Base-by-base conservation (phyloP, 1,140 invertebrate genomes). In the Neodiprion lecontei region DNA sequence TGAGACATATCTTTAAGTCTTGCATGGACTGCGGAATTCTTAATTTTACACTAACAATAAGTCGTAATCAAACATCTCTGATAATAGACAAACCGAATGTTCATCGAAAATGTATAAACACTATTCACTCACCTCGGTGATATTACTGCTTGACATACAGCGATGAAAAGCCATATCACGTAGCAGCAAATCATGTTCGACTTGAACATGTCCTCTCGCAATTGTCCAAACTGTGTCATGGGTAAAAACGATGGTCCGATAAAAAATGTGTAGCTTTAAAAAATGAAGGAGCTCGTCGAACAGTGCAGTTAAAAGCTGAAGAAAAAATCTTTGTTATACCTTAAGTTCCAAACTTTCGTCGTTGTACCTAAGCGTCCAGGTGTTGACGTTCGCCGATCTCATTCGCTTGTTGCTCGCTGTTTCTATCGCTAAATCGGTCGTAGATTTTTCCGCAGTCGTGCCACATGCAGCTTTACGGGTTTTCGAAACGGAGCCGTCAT, bases 151-250 rank as follows among this genome's bases (percentile, higher is more conserved):
- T 97, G 95, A 74, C 94, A 94, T 48, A 93, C 88, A 14, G 95
- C 93, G 48, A 98, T 96, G 83, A 97, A 96, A 49, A 97, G 87
- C 95, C 97, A 97, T 70, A 98, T 93, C 73, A 97, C 92, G 82
- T 96, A 93, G 79, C 96, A 96, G 87, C 96, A 98, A 79, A 96
- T 91, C 90, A 98, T 95, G 85, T 98, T 98, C 7, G 96, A 98
- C 82, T 96, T 97, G 88, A 97, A 97, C 92, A 97, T 97, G 79
- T 96, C 95, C 87, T 98, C 96, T 74, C 95, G 92, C n/a, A 97
- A 89, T 81, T 95, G 92, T 70, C 93, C 94, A 87, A 97, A 98
- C 93, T 95, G 84, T 75, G n/a, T 61, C 84, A 86, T 75, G 70
- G 48, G 70, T 47, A 40, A 40, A 40, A 76, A 77, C 72, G 9